Base-by-base conservation (phyloP, 1,140 invertebrate species). In the Dendrolimus kikuchii region DNA sequence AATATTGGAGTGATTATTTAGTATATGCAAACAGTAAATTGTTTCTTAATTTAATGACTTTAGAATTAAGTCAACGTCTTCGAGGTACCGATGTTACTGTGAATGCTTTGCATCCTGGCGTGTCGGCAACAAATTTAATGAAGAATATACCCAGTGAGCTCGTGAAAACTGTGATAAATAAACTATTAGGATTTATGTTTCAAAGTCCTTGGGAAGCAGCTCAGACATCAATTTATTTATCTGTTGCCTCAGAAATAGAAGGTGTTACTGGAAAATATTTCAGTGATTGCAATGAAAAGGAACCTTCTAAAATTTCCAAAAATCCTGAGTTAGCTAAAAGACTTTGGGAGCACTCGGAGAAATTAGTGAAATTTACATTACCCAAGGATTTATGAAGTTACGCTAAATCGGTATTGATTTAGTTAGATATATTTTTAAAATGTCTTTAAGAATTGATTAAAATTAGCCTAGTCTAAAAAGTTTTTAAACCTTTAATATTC, bases 91-190 rank as follows among this genome's bases (percentile, higher is more conserved):
- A 91, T 49, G 93, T 99, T 0, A 96, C 94, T 3, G 94, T 93
- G 0, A 97, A 98, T 88, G 90, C 93, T 42, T 87, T 97, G 7
- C 93, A 98, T 89, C 97, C 97, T 10, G 98, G 97, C 41, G 87
- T 96, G 45, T 93, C 95, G 1, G 90, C 93, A 58, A 98, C 96
- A 5, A 93, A 96, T 64, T 88, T 97, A 42, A 92, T 92, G 44
- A 89, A 95, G 40, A 92, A 98, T 71, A 93, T 96, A 89, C 87
- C 89, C 46, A 78, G 52, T 62, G 60, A 58, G 8, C 53, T 73
- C 40, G 59, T 83, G 38, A 66, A 79, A 38, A 61, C 60, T 38
- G 39, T 75, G 9, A 57, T 83, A 40, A 58, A 69, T 7, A 61
- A 61, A 37, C n/a, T 38, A 49, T 53, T 86, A 67, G 87, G 63